Evolutionary conservation across 2,888 invertebrate genomes (phyloP), one percentile per base, ranked within the genome.

Genomic region (Pherbina coryleti): DNA sequence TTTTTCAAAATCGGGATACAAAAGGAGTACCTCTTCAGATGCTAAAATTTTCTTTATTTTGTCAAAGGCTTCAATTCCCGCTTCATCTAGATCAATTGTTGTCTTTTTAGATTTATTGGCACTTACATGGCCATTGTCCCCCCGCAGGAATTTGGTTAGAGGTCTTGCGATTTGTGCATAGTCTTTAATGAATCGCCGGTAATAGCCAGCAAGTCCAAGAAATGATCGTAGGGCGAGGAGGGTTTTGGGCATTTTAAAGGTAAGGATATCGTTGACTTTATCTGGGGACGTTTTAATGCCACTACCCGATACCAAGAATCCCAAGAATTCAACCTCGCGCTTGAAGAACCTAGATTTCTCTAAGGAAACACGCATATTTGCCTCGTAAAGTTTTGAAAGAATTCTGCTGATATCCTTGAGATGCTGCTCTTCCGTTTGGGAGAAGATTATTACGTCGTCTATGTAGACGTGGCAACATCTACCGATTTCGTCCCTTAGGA

Each of bases 111-210:
- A 82, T 17, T 60, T 64, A n/a, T 62, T 31, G 28, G 62, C 37
- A n/a, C 76, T 28, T 53, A n/a, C n/a, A n/a, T n/a, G n/a, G n/a
- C 78, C 78, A 53, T 78, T 81, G 14, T 81, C 76, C 8, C 81
- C 77, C 9, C 76, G 70, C 11, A 80, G 70, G 28, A 60, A 78
- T 66, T 76, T 72, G 25, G 79, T 80, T 5, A 80, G 57, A 2
- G 80, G 80, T 34, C 79, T 77, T 0, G 49, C 75, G 66, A 34
- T 75, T 70, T 25, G 75, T 66, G 0, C 76, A 75, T 7, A 77
- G 34, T 2, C 75, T 28, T 34, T 77, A 31, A 3, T 37, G 37
- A 37, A 37, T 7, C 37, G 37, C 37, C 37, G 37, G 7, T 37
- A 37, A 7, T 37, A 37, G 8, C 37, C 37, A 37, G 37, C 25